phyloP scores from a whole-genome alignment of 1,140 invertebrate species.

The Ganaspis sp. region DNA sequence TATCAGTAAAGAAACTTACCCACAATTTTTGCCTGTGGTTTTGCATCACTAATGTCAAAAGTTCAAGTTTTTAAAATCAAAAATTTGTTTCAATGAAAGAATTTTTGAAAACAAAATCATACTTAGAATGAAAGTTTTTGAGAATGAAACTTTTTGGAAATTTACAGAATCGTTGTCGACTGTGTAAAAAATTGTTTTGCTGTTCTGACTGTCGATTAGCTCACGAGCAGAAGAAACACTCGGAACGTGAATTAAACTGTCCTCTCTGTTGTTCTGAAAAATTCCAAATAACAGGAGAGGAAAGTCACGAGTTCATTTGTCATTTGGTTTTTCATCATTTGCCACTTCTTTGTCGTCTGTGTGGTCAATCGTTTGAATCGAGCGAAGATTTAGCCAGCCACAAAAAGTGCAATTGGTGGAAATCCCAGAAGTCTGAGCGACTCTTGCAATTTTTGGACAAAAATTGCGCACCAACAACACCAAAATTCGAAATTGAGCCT shows the following conservation, averaged over 20 bases:
- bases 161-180: conserved; percentile 42
- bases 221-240: conserved; percentile 58
- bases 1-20: too few species aligned
- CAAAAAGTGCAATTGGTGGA: conserved; percentile 48
- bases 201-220: conserved; percentile 54
- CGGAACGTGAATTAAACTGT: conserved; percentile 51
- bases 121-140: neutral
- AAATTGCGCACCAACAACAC: conserved; percentile 35
- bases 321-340: conserved; percentile 58
- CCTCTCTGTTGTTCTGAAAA: conserved; percentile 47
- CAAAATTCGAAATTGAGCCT: conserved; percentile 20
- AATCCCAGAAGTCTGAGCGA: neutral
- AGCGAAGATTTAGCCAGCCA: conserved; percentile 46
- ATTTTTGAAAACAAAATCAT: too few species aligned
- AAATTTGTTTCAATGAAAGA: neutral
- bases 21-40: too few species aligned
- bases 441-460: neutral
- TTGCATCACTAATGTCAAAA: too few species aligned
- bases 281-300: conserved; percentile 49
- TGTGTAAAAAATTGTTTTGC: conserved; percentile 58
- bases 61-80: neutral
- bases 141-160: neutral
- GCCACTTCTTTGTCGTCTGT: conserved; percentile 58
- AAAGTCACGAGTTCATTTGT: conserved; percentile 46
- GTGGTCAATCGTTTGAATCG: conserved; percentile 46